These are phyloP conservation scores for Machimus atricapillus DNA, from an alignment of 2,888 invertebrate genomes.

Conservation along the genomic window DNA sequence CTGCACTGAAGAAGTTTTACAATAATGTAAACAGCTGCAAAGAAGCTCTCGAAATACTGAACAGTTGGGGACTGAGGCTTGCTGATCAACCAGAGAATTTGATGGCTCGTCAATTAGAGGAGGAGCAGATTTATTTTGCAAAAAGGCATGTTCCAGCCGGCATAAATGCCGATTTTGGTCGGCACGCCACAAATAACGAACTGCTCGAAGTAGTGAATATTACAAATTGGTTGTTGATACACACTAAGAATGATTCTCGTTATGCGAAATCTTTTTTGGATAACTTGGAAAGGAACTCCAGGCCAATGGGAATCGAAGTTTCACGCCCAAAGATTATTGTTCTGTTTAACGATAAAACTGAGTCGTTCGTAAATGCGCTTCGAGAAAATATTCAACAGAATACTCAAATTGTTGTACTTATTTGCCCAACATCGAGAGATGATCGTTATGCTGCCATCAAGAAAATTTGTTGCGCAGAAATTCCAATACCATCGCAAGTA, in stretches of 20 bases:
- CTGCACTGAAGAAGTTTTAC: constrained; percentile 73
- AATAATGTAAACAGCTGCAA: constrained; percentile 68
- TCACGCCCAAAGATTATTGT: constrained; percentile 67
- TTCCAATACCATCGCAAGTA: constrained; percentile 85
- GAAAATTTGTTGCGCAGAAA: constrained; percentile 81
- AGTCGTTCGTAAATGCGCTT: constrained; percentile 70
- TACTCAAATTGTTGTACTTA: constrained; percentile 77
- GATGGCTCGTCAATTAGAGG: constrained; percentile 69
- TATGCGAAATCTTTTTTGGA: constrained; percentile 66
- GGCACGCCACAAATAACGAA: constrained; percentile 67
- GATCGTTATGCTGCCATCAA: constrained; percentile 91
- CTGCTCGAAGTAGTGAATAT: constrained; percentile 75
- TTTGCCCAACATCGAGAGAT: constrained; percentile 80
- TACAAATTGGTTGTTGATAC: constrained; percentile 76
- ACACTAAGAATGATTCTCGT: constrained; percentile 68
- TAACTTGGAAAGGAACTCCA: constrained; percentile 66
- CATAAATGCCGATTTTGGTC: constrained; percentile 75
- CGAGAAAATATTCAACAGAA: constrained; percentile 63
- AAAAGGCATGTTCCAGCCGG: constrained; percentile 59
- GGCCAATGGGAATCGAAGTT: constrained; percentile 75
- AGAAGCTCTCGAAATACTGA: constrained; percentile 72
- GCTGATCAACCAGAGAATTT: constrained; percentile 67
- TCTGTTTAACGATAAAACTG: constrained; percentile 75
- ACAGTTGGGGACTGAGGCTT: constrained; percentile 81
- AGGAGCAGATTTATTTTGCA: constrained; percentile 75